Base-by-base conservation (phyloP, 2,888 invertebrate genomes). In the Agrochola lota region DNA sequence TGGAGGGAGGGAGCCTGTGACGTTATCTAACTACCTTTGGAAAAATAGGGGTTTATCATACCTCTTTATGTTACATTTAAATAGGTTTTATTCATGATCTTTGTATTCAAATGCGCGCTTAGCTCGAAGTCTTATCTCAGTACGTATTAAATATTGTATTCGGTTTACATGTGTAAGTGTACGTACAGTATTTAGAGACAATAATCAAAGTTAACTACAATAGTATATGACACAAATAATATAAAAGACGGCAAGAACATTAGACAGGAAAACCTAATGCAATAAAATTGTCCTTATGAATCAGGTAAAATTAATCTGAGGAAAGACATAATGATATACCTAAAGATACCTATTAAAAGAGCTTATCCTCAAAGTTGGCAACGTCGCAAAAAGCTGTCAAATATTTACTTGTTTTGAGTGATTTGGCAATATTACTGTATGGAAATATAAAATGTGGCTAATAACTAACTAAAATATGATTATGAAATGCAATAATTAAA, bases 21-120 rank as follows among this genome's bases (percentile, higher is more conserved):
- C 90, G 94, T 95, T 95, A 95, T 91, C 95, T 95, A 95, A 95
- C 93, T 91, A 90, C 88, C 81, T 89, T 83, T 78, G 83, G 77
- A 88, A 87, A 87, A 81, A 74, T 62, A 80, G 49, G 30, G 66
- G 69, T 69, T 64, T 62, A 69, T 71, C 76, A 49, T 78, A 79
- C 49, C 64, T 69, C 64, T 77, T 57, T 60, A 59, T 46, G 49
- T 71, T 49, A 67, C 72, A 77, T 80, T 82, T 70, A 69, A 71
- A 81, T 76, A 43, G 59, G 20, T 71, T 78, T 64, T 4, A 64
- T 73, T 35, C 20, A 75, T 46, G 40, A 35, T 35, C 8, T 70
- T 59, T 46, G 8, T 35, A n/a, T 70, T 62, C 1, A 35, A 71
- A 62, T 35, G 40, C 49, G n/a, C 20, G n/a, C 46, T 26, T 26